A percentile compares a stretch with the other conserved stretches of the same genome.
These are phyloP conservation scores for Myotis pilosus DNA, from an alignment of 2,797 vertebrate species.

Conservation along the genomic window DNA sequence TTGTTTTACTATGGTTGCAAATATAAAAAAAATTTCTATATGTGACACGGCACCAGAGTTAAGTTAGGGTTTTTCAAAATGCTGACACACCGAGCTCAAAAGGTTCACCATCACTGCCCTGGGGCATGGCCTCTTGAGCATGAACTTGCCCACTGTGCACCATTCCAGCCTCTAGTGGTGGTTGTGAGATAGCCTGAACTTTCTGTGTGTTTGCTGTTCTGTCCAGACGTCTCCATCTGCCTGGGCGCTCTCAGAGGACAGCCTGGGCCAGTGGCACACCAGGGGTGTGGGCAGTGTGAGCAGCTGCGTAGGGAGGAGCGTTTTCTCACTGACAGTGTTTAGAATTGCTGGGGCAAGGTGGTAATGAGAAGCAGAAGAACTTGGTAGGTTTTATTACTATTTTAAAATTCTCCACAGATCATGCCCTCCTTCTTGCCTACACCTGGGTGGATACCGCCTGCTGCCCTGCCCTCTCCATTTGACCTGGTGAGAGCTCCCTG, in stretches of 20 bases:
- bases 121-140: background rate
- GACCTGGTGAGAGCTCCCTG: background rate
- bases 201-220: background rate
- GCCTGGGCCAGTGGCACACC: background rate
- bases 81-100: too few relatives aligned
- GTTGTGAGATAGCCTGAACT: accelerated
- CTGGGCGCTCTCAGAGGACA: background rate
- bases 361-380: background rate
- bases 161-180: background rate
- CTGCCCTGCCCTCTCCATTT: accelerated
- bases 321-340: background rate
- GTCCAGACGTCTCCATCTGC: background rate
- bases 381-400: background rate
- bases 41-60: too few relatives aligned
- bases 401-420: background rate
- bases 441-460: background rate
- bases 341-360: background rate
- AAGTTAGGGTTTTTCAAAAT: too few relatives aligned
- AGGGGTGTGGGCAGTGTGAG: background rate
- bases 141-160: background rate
- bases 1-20: too few relatives aligned
- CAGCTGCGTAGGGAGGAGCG: background rate
- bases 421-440: accelerated
- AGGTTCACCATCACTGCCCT: too few relatives aligned
- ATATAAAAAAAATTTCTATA: too few relatives aligned